Percentiles rank a stretch among this genome's conserved stretches.
Conservation (phyloP, 2,113 vertebrate species). For the Cottus gobio region DNA sequence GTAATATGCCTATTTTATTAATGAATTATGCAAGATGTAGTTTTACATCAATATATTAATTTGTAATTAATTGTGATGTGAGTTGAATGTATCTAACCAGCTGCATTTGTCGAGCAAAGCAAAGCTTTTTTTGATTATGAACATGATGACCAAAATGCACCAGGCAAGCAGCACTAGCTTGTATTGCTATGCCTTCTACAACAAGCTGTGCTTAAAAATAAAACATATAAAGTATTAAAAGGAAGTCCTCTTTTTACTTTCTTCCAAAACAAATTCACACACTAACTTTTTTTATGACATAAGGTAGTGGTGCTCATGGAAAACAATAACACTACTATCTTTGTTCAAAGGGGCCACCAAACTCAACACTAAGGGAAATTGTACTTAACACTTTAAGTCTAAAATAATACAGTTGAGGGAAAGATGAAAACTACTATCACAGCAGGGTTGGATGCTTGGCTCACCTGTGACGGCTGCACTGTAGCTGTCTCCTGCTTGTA, state of each 20-base stretch:
- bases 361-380: not conserved
- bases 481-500: constrained; percentile 63
- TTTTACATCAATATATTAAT: not conserved
- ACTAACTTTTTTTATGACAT: not conserved
- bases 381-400: not conserved
- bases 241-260: not conserved
- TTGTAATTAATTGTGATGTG: not conserved
- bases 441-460: constrained; percentile 10
- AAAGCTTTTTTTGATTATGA: not conserved
- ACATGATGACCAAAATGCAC: not conserved
- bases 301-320: not conserved
- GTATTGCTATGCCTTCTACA: not conserved
- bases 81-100: not conserved
- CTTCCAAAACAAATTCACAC: not conserved
- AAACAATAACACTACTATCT: not conserved
- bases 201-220: not conserved
- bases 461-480: constrained; percentile 66
- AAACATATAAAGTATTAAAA: not conserved
- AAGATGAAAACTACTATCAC: not conserved
- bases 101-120: not conserved
- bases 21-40: not conserved
- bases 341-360: not conserved
- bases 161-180: not conserved
- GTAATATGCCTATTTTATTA: not conserved
- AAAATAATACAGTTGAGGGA: not conserved